Evolutionary conservation across 2,888 invertebrate genomes (phyloP).

Genomic region (Drosophila yooni): DNA sequence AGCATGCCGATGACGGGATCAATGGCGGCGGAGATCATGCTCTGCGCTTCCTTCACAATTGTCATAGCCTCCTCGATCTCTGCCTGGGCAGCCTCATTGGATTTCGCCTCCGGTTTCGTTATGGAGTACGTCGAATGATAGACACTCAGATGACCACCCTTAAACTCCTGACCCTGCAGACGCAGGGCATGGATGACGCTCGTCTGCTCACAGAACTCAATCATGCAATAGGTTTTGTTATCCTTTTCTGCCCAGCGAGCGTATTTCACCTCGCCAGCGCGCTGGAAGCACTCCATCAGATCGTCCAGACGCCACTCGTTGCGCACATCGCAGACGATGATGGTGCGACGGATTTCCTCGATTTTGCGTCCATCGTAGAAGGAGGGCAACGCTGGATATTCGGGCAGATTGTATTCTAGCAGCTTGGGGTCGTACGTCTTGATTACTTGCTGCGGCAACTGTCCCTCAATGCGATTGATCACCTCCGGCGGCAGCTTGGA

Average conservation of each 20-base stretch:
- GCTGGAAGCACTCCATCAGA: conserved; percentile 94
- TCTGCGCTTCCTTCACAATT: conserved; percentile 97
- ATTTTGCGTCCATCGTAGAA: conserved; percentile 94
- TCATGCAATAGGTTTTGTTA: conserved; percentile 91
- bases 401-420: conserved; percentile 91
- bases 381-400: conserved; percentile 96
- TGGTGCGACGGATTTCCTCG: conserved; percentile 97
- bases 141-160: conserved; percentile 89
- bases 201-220: conserved; percentile 97
- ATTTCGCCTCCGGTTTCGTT: conserved; percentile 96
- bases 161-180: conserved; percentile 92
- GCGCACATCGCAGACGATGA: conserved; percentile 92
- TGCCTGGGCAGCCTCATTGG: conserved; percentile 96
- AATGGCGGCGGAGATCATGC: conserved; percentile 96
- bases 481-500: conserved; percentile 96
- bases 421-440: conserved; percentile 96
- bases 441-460: conserved; percentile 93
- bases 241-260: conserved; percentile 95
- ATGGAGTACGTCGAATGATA: conserved; percentile 97
- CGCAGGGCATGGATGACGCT: conserved; percentile 94
- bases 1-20: conserved; percentile 95
- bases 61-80: conserved; percentile 99
- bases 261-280: conserved; percentile 97
- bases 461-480: conserved; percentile 93
- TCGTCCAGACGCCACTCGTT: conserved; percentile 91